Conservation (phyloP, 2,113 vertebrate genomes). For the Stomatorhinus ivindoensis region DNA sequence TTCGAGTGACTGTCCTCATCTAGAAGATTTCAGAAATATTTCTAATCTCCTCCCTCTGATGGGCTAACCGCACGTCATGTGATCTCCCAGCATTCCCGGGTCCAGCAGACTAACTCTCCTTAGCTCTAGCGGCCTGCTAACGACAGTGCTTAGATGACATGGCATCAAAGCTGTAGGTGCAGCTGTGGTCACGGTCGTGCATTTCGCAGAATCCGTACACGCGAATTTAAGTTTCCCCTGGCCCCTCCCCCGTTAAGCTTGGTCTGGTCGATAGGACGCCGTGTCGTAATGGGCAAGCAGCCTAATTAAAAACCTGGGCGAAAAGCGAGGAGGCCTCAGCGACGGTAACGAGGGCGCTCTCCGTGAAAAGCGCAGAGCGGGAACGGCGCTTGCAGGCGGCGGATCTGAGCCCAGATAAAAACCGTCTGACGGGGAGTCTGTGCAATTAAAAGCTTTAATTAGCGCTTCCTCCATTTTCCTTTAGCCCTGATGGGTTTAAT, state of each 20-base stretch:
- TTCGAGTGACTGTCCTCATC: not conserved
- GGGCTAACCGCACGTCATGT: not conserved
- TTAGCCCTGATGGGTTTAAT: constrained; percentile 99
- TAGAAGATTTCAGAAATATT: not conserved
- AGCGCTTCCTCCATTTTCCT: constrained; percentile 98
- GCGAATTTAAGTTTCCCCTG: constrained; percentile 39
- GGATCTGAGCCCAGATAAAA: constrained; percentile 84
- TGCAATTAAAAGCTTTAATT: constrained; percentile 99
- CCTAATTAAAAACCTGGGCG: constrained; percentile 57
- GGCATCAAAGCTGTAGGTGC: not conserved
- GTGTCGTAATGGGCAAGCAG: constrained; percentile 55
- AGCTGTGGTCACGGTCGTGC: not conserved
- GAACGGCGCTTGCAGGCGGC: constrained; percentile 62
- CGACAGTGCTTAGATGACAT: not conserved
- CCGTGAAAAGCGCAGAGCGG: constrained; percentile 48
- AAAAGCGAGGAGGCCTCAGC: constrained; percentile 56
- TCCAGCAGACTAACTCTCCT: not conserved
- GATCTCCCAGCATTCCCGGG: not conserved
- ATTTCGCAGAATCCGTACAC: not conserved
- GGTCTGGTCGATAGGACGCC: constrained; percentile 57
- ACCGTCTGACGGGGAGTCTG: constrained; percentile 88
- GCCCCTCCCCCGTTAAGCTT: constrained; percentile 42
- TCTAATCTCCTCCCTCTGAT: not conserved
- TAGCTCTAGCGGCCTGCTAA: not conserved
- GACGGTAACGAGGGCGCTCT: constrained; percentile 63